A percentile compares a stretch with the other conserved stretches of the same genome.
These are phyloP conservation scores for Premnoplex brunnescens DNA, from an alignment of 2,797 vertebrate species.

Conservation along the genomic window DNA sequence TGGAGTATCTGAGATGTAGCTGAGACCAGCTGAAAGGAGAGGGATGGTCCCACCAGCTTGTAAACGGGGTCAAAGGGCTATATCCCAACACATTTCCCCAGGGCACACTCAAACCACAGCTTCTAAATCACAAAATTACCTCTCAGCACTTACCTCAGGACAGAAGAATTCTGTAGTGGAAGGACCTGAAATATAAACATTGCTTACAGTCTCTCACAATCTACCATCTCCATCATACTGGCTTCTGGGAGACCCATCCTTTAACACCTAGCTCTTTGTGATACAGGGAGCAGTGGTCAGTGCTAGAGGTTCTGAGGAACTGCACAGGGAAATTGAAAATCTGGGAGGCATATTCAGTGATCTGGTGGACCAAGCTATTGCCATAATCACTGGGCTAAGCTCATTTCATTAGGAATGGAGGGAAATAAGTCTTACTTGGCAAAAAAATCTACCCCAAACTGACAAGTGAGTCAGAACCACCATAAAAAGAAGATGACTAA, in stretches of 20 bases:
- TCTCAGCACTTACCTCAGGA: background rate
- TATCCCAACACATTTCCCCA: rapidly evolving
- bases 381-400: background rate
- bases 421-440: background rate
- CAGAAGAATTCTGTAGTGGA: background rate
- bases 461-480: background rate
- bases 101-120: background rate
- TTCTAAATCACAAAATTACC: background rate
- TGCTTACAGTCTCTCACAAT: background rate
- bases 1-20: background rate
- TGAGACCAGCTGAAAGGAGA: background rate
- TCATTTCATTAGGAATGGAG: background rate
- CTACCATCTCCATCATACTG: background rate
- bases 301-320: background rate
- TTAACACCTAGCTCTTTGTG: background rate
- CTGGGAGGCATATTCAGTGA: background rate
- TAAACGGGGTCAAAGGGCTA: background rate
- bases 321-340: background rate
- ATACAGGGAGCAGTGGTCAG: background rate
- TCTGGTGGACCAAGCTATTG: background rate
- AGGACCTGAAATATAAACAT: background rate
- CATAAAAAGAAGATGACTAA: background rate
- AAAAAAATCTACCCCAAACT: background rate
- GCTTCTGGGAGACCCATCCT: background rate
- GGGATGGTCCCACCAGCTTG: background rate